A percentile compares a stretch with the other conserved stretches of the same genome.
These are phyloP conservation scores for Halcyon chelicuti DNA, from an alignment of 2,797 vertebrate genomes.

Conservation along the genomic window DNA sequence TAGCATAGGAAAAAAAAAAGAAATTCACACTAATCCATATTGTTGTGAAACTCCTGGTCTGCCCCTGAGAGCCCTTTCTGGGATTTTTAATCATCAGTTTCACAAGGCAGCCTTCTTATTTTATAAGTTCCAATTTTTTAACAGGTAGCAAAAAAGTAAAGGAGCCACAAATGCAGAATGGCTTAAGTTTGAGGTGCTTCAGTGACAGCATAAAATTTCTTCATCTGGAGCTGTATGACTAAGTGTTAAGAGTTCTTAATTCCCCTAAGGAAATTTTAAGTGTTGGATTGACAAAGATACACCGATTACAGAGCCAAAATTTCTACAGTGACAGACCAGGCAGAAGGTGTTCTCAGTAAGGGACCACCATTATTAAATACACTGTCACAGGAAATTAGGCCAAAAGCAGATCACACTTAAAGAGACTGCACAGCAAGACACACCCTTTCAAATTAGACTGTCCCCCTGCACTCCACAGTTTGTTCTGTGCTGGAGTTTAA, in stretches of 20 bases:
- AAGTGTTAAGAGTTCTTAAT: not conserved
- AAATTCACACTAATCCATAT: slow-evolving; percentile 26
- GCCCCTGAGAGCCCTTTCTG: slow-evolving; percentile 36
- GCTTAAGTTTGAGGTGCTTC: not conserved
- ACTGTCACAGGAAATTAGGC: slow-evolving; percentile 64
- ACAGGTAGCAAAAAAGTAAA: not conserved
- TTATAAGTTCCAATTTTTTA: not conserved
- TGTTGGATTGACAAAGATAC: not conserved
- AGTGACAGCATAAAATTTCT: not conserved
- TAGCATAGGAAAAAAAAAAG: not conserved
- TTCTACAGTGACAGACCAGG: slow-evolving; percentile 48
- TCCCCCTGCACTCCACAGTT: slow-evolving; percentile 11
- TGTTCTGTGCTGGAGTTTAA: slow-evolving; percentile 41
- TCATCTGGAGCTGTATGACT: not conserved
- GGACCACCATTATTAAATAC: slow-evolving; percentile 55
- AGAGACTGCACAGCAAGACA: slow-evolving; percentile 41
- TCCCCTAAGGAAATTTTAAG: slow-evolving; percentile 14
- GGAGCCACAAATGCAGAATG: not conserved
- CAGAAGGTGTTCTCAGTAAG: slow-evolving; percentile 67
- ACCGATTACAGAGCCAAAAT: slow-evolving; percentile 8
- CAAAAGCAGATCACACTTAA: slow-evolving; percentile 47
- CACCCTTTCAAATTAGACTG: slow-evolving; percentile 51
- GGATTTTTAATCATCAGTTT: slow-evolving; percentile 1
- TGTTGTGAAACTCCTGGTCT: slow-evolving; percentile 40
- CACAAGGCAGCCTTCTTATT: not conserved